Conservation (phyloP, 2,797 vertebrate genomes). For the Thunnus albacares region DNA sequence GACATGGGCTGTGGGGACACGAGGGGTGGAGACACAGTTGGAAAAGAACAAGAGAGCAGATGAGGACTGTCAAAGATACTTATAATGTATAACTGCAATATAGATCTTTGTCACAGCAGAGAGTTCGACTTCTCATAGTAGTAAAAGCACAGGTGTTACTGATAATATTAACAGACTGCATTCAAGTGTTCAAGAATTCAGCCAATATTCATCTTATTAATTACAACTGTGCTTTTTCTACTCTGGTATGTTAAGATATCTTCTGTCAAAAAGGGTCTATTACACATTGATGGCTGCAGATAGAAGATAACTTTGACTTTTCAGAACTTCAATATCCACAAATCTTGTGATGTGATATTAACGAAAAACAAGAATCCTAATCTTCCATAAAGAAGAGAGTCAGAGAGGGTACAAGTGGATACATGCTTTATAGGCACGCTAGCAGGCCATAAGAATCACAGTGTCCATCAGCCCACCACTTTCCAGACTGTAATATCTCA, state of each 20-base stretch:
- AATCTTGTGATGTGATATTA: constrained; percentile 15
- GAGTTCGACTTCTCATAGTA: no score
- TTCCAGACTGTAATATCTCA: no score
- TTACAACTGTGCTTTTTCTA: no score
- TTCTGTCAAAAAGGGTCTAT: not conserved
- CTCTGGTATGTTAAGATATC: not conserved
- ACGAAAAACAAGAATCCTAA: not conserved
- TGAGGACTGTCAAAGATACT: constrained; percentile 36
- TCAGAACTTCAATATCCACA: not conserved
- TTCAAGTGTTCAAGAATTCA: no score
- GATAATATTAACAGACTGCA: no score
- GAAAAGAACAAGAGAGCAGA: constrained; percentile 46
- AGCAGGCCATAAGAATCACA: not conserved
- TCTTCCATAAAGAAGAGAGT: not conserved
- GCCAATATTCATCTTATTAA: no score
- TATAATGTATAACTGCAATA: constrained; percentile 31
- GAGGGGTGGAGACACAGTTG: constrained; percentile 1
- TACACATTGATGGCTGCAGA: not conserved
- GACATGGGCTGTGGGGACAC: constrained; percentile 42
- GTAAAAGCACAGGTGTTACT: no score
- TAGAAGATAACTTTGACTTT: not conserved
- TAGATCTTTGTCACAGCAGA: no score
- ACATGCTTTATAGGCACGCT: not conserved
- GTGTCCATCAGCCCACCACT: not conserved
- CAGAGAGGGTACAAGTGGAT: not conserved